Base-by-base conservation (phyloP, 2,888 invertebrate genomes). In the Hypselothyrea guttata region DNA sequence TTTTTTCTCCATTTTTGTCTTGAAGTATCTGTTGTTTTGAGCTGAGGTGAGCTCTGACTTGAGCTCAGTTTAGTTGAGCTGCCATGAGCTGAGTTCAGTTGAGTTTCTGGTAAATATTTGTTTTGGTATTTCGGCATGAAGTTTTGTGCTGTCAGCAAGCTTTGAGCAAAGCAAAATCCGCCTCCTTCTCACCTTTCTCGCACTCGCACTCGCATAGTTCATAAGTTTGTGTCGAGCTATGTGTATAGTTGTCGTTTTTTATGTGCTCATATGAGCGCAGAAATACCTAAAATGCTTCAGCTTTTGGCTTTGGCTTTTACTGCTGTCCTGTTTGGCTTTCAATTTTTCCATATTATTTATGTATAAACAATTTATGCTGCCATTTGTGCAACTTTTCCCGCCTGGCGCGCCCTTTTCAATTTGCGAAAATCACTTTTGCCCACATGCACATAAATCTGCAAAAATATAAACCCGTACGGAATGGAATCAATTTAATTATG, bases 401-500 rank as follows among this genome's bases (percentile, higher is more conserved):
- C 5, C 3, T 51, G 35, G 61, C 61, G 51, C 40, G 16, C 45
- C 54, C 54, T 68, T 75, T 78, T 77, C 78, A 78, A 78, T 81
- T 78, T 81, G 54, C 58, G 51, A 60, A 68, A 66, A 75, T 65
- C 68, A 59, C 55, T 64, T 67, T 60, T 41, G 57, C 48, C 44
- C 48, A 62, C 64, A 60, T 56, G 63, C 45, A 40, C 58, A 75
- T 78, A 78, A 78, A 81, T 77, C 71, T 57, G 35, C 71, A 55
- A 33, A 5, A 30, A 38, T 22, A 62, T 42, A 53, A 52, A 38
- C 48, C 56, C 57, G 38, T 45, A 28, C 22, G 61, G 71, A 81
- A 78, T 78, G 61, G 71, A 81, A 78, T 78, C 78, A 78, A 78
- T 78, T 81, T 77, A 78, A 78, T 81, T 78, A 77, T 81, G 58